Base-by-base conservation (phyloP, 1,140 invertebrate species). In the Bathynomus jamesi region DNA sequence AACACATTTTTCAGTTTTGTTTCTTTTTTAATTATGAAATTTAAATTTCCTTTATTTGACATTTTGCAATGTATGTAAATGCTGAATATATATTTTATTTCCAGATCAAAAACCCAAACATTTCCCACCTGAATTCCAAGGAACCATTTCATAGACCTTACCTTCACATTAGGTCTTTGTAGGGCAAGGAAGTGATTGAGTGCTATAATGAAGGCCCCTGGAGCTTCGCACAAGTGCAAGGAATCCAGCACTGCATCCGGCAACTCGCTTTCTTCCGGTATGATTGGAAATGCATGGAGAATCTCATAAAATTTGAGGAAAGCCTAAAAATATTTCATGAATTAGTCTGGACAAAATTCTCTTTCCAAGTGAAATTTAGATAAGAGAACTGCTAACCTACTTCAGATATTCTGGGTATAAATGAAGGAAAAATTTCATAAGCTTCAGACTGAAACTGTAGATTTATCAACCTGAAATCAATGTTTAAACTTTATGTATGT, bases 291-390 rank as follows among this genome's bases (percentile, higher is more conserved):
- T 10, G 83, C 85, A 28, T 82, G 85, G 1, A 91, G 79, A 75
- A 91, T 90, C 83, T 97, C 94, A 81, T 92, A 95, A 79, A 96
- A 90, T 82, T 95, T 95, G 68, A 91, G 91, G 93, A 93, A 96
- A 0, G 94, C 94, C 82, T 87, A 80, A n/a, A 83, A 78, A 71
- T n/a, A n/a, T n/a, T n/a, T n/a, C n/a, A n/a, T n/a, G n/a, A n/a
- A n/a, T n/a, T n/a, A n/a, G 28, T 78, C 61, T 73, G 71, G 61
- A 32, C 53, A 10, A 67, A 63, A 28, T 10, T 8, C n/a, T 30
- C 0, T 62, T 13, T 11, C 24, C 21, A 29, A 0, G 10, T 17
- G 0, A 13, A 24, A 0, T 1, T 4, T n/a, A 17, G 17, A 29
- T 29, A 17, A 11, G 21, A 5, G 7, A 0, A 0, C 28, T 61